Evolutionary conservation across 2,113 vertebrate genomes (phyloP), one percentile per base, ranked within the genome.

Genomic region (Platichthys flesus): DNA sequence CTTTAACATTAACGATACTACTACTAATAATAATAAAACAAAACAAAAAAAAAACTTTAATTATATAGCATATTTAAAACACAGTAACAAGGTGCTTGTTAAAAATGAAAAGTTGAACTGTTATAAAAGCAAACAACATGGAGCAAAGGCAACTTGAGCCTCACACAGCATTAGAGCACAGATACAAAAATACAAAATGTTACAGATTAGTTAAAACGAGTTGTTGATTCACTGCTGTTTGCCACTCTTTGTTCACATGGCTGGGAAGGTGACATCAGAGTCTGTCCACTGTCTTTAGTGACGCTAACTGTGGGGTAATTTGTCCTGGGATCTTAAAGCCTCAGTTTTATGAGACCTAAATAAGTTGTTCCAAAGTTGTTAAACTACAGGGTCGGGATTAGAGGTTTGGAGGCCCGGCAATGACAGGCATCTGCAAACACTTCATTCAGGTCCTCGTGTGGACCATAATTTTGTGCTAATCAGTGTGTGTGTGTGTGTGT

Each of bases 391-490:
- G 76, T 74, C 8, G 60, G 79, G 67, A 83, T 88, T 87, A 83
- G 65, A 81, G 55, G 74, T 52, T 79, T 85, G 47, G 74, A 78
- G 67, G 55, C 51, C 2, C 9, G 12, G 64, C 79, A 71, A 63
- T 40, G 65, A 84, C 79, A 82, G 67, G 74, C 91, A 81, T 89
- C 89, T 81, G 82, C 80, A 85, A 90, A 83, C 89, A 92, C 88
- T 85, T 92, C 81, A 81, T 89, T 85, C 49, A 76, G 52, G 65
- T 85, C 75, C 75, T 62, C 15, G 69, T 57, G 61, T 49, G 71
- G 74, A 80, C 71, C 47, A 0, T 85, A 82, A 83, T 90, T 87
- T 90, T 79, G 77, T 73, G 62, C 78, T 83, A 91, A 92, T 90
- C 81, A 67, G 74, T 56, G 57, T 55, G 77, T 87, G 82, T 83